phyloP scores from a whole-genome alignment of 2,797 vertebrate genomes.

The Macroramphosus scolopax region DNA sequence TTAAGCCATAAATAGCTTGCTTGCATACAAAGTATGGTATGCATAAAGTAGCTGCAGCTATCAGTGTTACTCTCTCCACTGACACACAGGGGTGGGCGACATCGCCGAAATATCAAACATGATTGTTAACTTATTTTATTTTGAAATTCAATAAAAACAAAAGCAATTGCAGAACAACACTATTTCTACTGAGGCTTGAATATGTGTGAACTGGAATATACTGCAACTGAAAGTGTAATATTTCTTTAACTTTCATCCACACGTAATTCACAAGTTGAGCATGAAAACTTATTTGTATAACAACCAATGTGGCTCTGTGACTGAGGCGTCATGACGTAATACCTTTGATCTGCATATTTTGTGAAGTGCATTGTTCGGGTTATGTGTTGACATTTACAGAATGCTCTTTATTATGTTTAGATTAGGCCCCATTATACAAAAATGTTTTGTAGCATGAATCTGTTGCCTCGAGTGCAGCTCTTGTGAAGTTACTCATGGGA shows the following conservation, averaged over 20 bases:
- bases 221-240: neutral
- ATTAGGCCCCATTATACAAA: constrained; percentile 23
- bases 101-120: too few relatives aligned
- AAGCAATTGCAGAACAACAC: too few relatives aligned
- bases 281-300: neutral
- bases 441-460: constrained; percentile 26
- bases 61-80: neutral
- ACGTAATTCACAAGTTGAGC: neutral
- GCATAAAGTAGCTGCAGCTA: too few relatives aligned
- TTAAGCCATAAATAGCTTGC: too few relatives aligned
- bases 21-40: too few relatives aligned
- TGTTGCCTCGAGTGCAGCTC: constrained; percentile 38
- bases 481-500: constrained; percentile 54
- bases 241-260: neutral
- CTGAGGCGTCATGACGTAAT: neutral
- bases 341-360: constrained; percentile 16
- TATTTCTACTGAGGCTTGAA: too few relatives aligned
- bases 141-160: neutral
- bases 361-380: constrained; percentile 13
- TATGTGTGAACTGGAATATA: neutral
- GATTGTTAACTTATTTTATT: too few relatives aligned
- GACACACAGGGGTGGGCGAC: too few relatives aligned
- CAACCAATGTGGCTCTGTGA: too few relatives aligned
- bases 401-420: constrained; percentile 30
- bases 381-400: constrained; percentile 27